Conservation (phyloP, 2,888 invertebrate species). For the Mimas tiliae region DNA sequence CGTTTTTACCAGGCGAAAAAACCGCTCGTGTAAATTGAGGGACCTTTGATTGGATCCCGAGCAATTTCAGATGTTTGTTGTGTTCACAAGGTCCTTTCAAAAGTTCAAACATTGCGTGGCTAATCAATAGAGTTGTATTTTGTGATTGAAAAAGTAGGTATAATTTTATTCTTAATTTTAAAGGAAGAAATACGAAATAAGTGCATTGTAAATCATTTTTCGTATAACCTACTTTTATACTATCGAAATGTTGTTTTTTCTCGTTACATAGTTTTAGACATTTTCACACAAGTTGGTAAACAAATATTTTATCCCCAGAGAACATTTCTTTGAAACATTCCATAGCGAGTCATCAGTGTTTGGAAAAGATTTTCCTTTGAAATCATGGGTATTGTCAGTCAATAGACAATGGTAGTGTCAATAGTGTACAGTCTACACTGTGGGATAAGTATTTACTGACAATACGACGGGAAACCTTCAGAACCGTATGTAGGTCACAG, state of each 20-base stretch:
- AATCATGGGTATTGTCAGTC: no score
- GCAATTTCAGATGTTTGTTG: conserved; percentile 13
- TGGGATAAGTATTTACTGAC: conserved; percentile 11
- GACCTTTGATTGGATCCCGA: neutral
- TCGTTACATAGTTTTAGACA: no score
- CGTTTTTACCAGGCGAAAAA: neutral
- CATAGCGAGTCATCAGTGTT: no score
- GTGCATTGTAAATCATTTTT: no score
- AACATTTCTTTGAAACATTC: no score
- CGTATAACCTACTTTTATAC: no score
- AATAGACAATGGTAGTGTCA: conserved; percentile 4
- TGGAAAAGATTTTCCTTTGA: no score
- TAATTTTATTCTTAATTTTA: neutral
- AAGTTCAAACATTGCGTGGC: conserved; percentile 6
- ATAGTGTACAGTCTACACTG: neutral
- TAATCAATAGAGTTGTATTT: neutral
- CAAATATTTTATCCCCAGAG: no score
- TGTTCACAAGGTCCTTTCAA: neutral
- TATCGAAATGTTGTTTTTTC: no score
- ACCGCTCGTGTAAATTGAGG: conserved; percentile 12
- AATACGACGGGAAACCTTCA: conserved; percentile 1
- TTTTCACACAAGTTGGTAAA: no score
- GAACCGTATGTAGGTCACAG: conserved; percentile 20
- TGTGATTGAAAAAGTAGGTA: neutral
- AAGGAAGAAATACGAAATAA: no score